Evolutionary conservation across 2,113 vertebrate genomes (phyloP).

Genomic region (Cebus imitator): DNA sequence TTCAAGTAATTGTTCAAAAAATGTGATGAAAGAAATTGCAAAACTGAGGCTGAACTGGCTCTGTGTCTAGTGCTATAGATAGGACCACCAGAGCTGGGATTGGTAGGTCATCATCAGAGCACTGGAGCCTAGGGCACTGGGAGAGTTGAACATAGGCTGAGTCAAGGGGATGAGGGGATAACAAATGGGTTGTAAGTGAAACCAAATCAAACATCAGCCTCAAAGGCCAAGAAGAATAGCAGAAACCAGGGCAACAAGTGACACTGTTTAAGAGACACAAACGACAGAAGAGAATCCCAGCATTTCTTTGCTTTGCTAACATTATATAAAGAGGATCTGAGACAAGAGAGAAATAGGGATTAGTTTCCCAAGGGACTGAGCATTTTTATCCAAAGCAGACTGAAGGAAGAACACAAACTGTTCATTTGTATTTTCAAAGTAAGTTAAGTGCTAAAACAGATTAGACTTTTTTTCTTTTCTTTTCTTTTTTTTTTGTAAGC

Average conservation of each 20-base stretch:
- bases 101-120: neutral
- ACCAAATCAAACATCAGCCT: neutral
- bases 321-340: neutral
- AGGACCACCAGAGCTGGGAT: neutral
- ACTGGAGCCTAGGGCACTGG: neutral
- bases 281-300: neutral
- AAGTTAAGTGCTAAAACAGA: neutral
- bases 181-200: neutral
- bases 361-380: neutral
- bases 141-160: neutral
- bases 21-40: neutral
- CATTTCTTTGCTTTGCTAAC: neutral
- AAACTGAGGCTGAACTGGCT: neutral
- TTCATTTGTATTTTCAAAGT: neutral
- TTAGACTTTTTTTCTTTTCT: neutral
- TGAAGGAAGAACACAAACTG: neutral
- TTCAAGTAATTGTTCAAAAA: neutral
- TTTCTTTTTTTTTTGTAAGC: neutral
- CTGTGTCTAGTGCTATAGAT: neutral
- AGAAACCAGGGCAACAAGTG: neutral
- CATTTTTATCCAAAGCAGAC: neutral
- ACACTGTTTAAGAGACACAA: neutral
- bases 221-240: neutral
- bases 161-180: neutral
- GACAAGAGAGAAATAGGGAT: neutral